phyloP scores from a whole-genome alignment of 2,888 invertebrate genomes.

The Chrysolina haemoptera region DNA sequence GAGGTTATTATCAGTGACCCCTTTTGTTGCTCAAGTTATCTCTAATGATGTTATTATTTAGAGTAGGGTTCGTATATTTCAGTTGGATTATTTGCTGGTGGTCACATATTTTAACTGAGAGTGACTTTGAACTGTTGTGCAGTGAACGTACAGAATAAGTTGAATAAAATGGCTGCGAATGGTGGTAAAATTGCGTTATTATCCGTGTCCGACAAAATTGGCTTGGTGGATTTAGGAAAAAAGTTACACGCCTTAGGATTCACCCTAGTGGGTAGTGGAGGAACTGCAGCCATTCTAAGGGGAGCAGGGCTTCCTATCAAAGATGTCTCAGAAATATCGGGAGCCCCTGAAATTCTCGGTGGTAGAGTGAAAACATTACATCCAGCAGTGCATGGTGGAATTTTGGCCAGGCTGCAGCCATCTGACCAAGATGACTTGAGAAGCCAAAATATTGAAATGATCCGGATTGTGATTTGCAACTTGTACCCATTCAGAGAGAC shows the following conservation, averaged over 20 bases:
- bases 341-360: slow-evolving; percentile 96
- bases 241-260: slow-evolving; percentile 83
- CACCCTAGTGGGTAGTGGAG: slow-evolving; percentile 93
- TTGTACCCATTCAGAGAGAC: slow-evolving; percentile 96
- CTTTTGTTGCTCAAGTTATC: background rate
- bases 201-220: slow-evolving; percentile 96
- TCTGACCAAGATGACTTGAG: slow-evolving; percentile 87
- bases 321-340: slow-evolving; percentile 94
- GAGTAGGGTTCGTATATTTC: background rate
- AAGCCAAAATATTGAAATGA: slow-evolving; percentile 84
- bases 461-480: slow-evolving; percentile 95
- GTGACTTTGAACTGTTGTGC: background rate
- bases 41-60: background rate
- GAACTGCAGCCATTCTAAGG: slow-evolving; percentile 90
- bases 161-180: background rate
- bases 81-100: slow-evolving; percentile 11
- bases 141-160: background rate
- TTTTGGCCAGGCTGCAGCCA: slow-evolving; percentile 79
- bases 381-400: slow-evolving; percentile 96
- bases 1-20: background rate
- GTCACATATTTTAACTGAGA: background rate
- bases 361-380: slow-evolving; percentile 98
- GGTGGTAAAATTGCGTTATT: slow-evolving; percentile 77
- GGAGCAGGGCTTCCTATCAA: slow-evolving; percentile 86
- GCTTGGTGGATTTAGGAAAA: slow-evolving; percentile 86